These are phyloP conservation scores for Sitta carolinensis DNA, from an alignment of 2,797 vertebrate species.

Conservation along the genomic window DNA sequence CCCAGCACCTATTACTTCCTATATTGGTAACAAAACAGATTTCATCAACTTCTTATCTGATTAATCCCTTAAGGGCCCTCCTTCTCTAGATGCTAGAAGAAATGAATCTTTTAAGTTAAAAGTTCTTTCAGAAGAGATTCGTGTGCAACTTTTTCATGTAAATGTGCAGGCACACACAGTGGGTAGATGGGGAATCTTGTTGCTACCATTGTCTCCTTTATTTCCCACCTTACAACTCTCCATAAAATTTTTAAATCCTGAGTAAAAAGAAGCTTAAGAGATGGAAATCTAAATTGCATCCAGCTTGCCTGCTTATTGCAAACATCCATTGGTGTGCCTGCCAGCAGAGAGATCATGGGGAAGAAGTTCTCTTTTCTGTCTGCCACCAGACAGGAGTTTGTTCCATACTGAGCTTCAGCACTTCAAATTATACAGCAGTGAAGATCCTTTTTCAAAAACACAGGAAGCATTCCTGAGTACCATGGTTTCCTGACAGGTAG, in stretches of 20 bases:
- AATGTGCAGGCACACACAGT: neutral
- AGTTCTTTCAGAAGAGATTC: neutral
- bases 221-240: neutral
- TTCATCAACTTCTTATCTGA: neutral
- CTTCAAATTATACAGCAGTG: neutral
- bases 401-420: neutral
- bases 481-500: neutral
- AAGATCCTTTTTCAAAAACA: neutral
- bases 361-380: neutral
- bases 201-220: neutral
- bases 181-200: neutral
- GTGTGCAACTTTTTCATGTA: neutral
- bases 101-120: neutral
- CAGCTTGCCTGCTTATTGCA: neutral
- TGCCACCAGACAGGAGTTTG: neutral
- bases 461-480: neutral
- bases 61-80: neutral
- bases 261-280: neutral
- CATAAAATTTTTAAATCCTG: neutral
- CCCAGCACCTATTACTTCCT: neutral
- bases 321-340: neutral
- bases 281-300: neutral
- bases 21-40: neutral
- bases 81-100: neutral
- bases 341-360: neutral